Conservation (phyloP, 53 echinoderm and acorn worm genomes). For the Patiria pectinifera region DNA sequence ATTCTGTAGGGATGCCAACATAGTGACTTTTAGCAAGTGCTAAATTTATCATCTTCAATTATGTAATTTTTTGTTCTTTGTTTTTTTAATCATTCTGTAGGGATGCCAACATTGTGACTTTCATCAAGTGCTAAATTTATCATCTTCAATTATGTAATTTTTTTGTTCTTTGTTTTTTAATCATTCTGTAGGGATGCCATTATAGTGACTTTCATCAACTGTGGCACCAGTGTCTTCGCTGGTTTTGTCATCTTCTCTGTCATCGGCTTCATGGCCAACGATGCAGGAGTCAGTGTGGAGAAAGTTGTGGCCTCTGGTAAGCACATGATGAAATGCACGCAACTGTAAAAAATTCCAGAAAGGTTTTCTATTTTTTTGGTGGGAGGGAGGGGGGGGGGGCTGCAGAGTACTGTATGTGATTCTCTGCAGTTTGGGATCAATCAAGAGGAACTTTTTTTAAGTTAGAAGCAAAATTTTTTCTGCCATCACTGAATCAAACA, state of each 20-base stretch:
- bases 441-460: too few species aligned
- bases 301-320: conserved; percentile 66
- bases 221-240: conserved; percentile 69
- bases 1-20: too few species aligned
- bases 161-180: not conserved
- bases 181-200: conserved; percentile 54
- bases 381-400: too few species aligned
- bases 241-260: conserved; percentile 73
- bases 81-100: conserved; percentile 14
- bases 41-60: too few species aligned
- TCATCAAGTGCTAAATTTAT: too few species aligned
- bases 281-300: conserved; percentile 47
- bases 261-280: conserved; percentile 70
- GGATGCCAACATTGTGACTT: conserved; percentile 24
- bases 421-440: too few species aligned
- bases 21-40: too few species aligned
- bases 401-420: too few species aligned
- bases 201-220: conserved; percentile 56
- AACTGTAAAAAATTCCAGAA: too few species aligned
- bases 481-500: too few species aligned
- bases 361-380: too few species aligned
- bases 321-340: not conserved
- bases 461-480: too few species aligned
- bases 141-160: not conserved
- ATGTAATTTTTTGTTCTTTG: not conserved